phyloP scores from a whole-genome alignment of 92 coral and sea anemone species.

The Heteractis magnifica region DNA sequence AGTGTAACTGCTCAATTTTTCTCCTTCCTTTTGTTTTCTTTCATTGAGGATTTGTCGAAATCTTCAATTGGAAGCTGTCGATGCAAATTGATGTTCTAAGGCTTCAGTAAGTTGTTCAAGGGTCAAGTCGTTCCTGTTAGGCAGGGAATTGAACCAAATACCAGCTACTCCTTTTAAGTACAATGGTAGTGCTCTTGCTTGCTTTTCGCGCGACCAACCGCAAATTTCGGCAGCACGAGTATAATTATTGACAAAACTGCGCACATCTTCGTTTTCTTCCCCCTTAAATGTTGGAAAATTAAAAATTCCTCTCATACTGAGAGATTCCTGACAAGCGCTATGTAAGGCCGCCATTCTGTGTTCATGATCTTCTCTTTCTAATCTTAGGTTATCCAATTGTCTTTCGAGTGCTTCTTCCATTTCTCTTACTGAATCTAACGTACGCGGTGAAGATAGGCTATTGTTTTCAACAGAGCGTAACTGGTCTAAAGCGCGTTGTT shows the following conservation, averaged over 20 bases:
- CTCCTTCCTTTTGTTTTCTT: not conserved
- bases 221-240: conserved; percentile 24
- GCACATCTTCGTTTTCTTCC: conserved; percentile 1
- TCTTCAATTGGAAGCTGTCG: conserved; percentile 1
- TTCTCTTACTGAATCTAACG: not conserved
- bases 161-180: not conserved
- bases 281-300: too few relatives aligned
- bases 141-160: too few relatives aligned
- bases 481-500: too few relatives aligned
- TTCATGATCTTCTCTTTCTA: conserved; percentile 12
- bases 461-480: too few relatives aligned
- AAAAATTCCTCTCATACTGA: not conserved
- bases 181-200: conserved; percentile 10
- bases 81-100: too few relatives aligned
- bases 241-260: conserved; percentile 1
- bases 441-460: not conserved
- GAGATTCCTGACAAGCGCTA: conserved; percentile 14
- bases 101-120: too few relatives aligned
- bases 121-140: too few relatives aligned
- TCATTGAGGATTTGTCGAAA: conserved; percentile 17
- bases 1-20: not conserved
- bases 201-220: conserved; percentile 20
- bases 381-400: not conserved
- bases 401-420: conserved; percentile 19
- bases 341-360: conserved; percentile 17